These are phyloP conservation scores for Chrysemys picta DNA, from an alignment of 2,113 vertebrate species.

Conservation along the genomic window DNA sequence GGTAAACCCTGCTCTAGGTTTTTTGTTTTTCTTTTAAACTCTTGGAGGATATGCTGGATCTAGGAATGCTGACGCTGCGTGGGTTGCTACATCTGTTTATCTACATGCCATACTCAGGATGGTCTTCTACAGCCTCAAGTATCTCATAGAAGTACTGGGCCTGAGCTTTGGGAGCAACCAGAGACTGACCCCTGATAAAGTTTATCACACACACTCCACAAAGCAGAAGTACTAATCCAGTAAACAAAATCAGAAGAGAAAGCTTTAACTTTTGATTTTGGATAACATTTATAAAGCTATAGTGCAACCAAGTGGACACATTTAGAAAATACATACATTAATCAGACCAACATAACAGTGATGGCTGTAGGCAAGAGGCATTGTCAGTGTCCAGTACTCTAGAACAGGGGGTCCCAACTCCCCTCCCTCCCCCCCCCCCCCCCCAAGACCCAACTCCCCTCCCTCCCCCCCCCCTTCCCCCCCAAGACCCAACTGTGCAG, in stretches of 20 bases:
- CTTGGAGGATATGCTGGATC: not conserved
- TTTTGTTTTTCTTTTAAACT: not conserved
- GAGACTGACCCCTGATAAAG: not conserved
- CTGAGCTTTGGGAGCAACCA: not conserved
- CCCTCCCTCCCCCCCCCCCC: no score
- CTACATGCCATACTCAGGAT: not conserved
- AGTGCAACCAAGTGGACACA: slow-evolving; percentile 79
- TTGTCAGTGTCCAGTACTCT: not conserved
- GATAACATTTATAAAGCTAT: slow-evolving; percentile 65
- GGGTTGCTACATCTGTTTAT: not conserved
- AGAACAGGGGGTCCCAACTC: not conserved
- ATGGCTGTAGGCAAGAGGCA: not conserved
- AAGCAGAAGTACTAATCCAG: not conserved
- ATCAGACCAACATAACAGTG: not conserved
- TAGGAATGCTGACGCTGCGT: not conserved
- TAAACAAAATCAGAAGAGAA: not conserved
- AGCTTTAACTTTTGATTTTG: not conserved
- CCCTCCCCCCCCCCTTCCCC: no score
- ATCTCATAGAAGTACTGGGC: not conserved
- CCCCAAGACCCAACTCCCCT: no score
- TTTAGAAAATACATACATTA: slow-evolving; percentile 59
- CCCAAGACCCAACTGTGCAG: not conserved
- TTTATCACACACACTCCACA: not conserved
- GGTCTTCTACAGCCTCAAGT: not conserved
- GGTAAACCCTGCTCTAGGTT: not conserved